Conservation (phyloP, 2,113 vertebrate species). For the Chamaetylas fuelleborni region DNA sequence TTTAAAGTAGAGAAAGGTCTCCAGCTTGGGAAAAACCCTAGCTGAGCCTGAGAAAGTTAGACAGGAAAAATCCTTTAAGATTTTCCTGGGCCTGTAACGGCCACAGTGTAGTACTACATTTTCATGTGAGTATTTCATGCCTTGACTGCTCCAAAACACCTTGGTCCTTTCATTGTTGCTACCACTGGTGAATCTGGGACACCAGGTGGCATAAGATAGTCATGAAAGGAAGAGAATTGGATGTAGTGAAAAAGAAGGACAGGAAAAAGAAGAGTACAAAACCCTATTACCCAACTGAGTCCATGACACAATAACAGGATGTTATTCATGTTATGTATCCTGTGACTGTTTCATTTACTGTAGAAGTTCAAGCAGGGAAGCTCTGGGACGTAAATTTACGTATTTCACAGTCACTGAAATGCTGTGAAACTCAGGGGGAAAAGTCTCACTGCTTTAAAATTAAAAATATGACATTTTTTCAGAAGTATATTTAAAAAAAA, state of each 20-base stretch:
- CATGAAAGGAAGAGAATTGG: background rate
- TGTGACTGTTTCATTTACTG: background rate
- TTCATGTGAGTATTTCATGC: background rate
- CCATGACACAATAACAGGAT: background rate
- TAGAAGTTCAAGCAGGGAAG: background rate
- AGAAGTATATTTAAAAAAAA: background rate
- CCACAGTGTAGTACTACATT: background rate
- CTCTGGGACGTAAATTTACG: background rate
- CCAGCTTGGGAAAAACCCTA: too few species aligned
- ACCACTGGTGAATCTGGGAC: background rate
- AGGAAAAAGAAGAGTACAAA: background rate
- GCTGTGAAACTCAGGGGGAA: background rate
- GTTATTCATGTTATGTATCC: background rate
- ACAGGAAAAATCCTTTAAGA: too few species aligned
- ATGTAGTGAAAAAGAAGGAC: background rate
- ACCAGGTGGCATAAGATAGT: background rate
- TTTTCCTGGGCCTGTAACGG: too few species aligned
- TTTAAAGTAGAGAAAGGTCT: too few species aligned
- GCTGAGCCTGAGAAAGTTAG: too few species aligned
- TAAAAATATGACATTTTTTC: background rate
- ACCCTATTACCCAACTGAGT: background rate
- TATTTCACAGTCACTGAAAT: background rate
- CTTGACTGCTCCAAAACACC: background rate
- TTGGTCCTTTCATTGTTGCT: background rate
- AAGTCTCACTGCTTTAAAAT: background rate